Conservation (phyloP, 2,797 vertebrate genomes). For the Argentina silus region DNA sequence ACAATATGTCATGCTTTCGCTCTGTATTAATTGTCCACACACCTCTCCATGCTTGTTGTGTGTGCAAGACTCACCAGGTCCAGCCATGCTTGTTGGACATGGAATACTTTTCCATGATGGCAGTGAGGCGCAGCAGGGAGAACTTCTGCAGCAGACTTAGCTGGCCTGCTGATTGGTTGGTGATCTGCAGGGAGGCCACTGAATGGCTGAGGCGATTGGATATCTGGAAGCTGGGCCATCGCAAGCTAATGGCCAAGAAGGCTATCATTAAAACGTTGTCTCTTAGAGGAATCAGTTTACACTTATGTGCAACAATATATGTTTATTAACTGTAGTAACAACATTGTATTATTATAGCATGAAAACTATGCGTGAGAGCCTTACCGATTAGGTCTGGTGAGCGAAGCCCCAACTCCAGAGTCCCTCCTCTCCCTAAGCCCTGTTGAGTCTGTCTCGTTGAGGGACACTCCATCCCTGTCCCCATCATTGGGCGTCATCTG, state of each 20-base stretch:
- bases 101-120: constrained; percentile 97
- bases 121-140: constrained; percentile 93
- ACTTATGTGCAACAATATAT: no score
- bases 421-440: constrained; percentile 91
- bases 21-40: no score
- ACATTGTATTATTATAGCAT: no score
- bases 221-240: constrained; percentile 96
- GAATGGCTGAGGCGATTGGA: constrained; percentile 88
- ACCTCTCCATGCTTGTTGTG: background rate
- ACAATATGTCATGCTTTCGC: no score
- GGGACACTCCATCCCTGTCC: constrained; percentile 87
- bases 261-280: no score
- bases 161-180: constrained; percentile 92
- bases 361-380: no score
- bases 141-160: constrained; percentile 94
- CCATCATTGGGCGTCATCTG: constrained; percentile 84
- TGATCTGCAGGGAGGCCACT: constrained; percentile 88
- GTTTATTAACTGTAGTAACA: no score
- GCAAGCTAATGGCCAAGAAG: constrained; percentile 77
- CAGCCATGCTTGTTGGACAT: constrained; percentile 97
- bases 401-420: constrained; percentile 94
- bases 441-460: constrained; percentile 85
- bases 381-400: constrained; percentile 94
- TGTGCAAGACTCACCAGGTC: constrained; percentile 87
- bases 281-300: background rate